Evolutionary conservation across 1,140 invertebrate genomes (phyloP), one percentile per base, ranked within the genome.

Genomic region (Lordiphosa collinella): DNA sequence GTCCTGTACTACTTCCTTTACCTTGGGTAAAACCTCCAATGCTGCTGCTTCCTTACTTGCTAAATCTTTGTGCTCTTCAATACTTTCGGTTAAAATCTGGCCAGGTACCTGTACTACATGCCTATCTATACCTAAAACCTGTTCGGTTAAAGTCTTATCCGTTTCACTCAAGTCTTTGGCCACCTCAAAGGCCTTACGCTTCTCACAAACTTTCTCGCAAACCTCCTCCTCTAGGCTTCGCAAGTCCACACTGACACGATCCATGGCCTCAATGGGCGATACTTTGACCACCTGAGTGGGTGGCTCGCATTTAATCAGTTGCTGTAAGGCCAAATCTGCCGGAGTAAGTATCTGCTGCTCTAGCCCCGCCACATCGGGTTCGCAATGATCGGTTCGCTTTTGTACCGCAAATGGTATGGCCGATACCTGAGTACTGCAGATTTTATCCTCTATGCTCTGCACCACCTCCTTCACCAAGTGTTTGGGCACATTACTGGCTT

Each of bases 111-210:
- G 46, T 57, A 65, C 55, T 59, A 63, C 57, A 55, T 84, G 38
- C 25, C 48, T 84, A 66, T 60, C 56, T 78, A 84, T 62, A 47
- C 34, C 78, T 84, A 84, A 32, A 59, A 62, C 72, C 68, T 84
- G 68, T 48, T 84, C 72, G 35, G 36, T 31, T 64, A 84, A 84
- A 84, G 78, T 84, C 78, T 84, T 84, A 62, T 84, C 64, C 18
- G 79, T 84, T 84, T 84, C 78, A 68, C 50, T 57, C 67, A 73
- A 85, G 64, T 88, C 86, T 69, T 86, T 55, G 49, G 80, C 82
- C 10, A 88, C 78, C 35, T 73, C 78, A 73, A 86, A 86, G 40
- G 72, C 61, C 44, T 75, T 88, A 9, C 69, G 76, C 41, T 85
- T 87, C 48, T 56, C 37, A 43, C 87, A 82, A 62, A 75, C 62